These are phyloP conservation scores for Cephus pygmeus DNA, from an alignment of 2,888 invertebrate species.

Conservation along the genomic window DNA sequence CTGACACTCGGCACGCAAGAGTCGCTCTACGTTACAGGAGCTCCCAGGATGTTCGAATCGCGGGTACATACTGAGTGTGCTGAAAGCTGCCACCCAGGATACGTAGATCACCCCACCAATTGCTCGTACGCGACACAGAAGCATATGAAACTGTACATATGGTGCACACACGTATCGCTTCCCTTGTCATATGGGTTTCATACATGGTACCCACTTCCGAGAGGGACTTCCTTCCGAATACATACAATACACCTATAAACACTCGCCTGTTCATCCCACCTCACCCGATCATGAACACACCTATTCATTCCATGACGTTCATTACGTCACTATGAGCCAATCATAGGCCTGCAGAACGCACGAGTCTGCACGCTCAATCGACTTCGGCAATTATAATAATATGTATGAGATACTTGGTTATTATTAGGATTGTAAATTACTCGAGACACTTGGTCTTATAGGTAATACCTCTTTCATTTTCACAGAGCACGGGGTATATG, in stretches of 20 bases:
- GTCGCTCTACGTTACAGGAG: constrained; percentile 2
- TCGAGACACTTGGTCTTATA: neutral
- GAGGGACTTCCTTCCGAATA: constrained; percentile 60
- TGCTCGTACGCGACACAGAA: neutral
- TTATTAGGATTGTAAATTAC: neutral
- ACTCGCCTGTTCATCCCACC: constrained; percentile 2
- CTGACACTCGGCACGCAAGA: neutral
- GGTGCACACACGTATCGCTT: neutral
- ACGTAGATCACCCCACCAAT: constrained; percentile 6
- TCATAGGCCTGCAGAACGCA: constrained; percentile 5
- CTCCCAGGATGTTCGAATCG: constrained; percentile 36
- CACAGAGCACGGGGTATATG: neutral
- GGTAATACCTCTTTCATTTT: neutral
- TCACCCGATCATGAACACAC: constrained; percentile 8
- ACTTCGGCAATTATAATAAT: neutral
- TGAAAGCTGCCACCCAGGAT: constrained; percentile 32
- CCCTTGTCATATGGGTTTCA: constrained; percentile 1
- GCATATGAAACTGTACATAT: neutral
- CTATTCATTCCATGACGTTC: constrained; percentile 20
- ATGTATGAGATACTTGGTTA: neutral
- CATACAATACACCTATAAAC: constrained; percentile 28
- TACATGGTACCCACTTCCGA: constrained; percentile 49
- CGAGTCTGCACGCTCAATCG: neutral
- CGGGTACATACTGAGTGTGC: constrained; percentile 45
- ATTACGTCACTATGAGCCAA: constrained; percentile 32